These are phyloP conservation scores for Amniataba percoides DNA, from an alignment of 2,797 vertebrate species.

Conservation along the genomic window DNA sequence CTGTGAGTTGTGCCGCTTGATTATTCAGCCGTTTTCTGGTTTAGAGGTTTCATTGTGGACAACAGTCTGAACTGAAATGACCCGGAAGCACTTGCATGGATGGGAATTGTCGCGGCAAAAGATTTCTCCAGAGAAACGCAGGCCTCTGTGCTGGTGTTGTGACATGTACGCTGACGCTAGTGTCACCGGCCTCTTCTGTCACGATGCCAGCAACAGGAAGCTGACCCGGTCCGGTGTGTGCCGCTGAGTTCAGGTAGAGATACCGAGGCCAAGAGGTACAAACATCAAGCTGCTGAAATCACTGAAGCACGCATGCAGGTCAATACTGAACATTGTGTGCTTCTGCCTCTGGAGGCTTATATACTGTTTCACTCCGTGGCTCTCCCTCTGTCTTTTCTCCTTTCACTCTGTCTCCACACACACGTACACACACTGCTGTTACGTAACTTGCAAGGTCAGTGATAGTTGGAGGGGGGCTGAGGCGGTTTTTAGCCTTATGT, in stretches of 20 bases:
- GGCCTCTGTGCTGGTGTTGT: slow-evolving; percentile 21
- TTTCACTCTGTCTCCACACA: slow-evolving; percentile 14
- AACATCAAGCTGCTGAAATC: slow-evolving; percentile 59
- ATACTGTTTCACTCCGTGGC: slow-evolving; percentile 33
- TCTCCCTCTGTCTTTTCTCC: slow-evolving; percentile 14
- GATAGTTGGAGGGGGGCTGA: slow-evolving; percentile 52
- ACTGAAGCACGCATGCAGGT: slow-evolving; percentile 58
- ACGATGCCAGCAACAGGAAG: slow-evolving; percentile 46
- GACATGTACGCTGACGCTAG: neutral
- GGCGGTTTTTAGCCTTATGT: slow-evolving; percentile 53
- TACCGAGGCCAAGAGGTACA: slow-evolving; percentile 53
- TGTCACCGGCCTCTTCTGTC: slow-evolving; percentile 35
- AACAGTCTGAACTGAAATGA: too few relatives aligned
- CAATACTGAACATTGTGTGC: slow-evolving; percentile 71
- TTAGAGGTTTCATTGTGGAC: too few relatives aligned
- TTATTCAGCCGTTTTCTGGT: too few relatives aligned
- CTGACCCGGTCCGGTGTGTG: slow-evolving; percentile 32
- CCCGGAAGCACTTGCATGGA: too few relatives aligned
- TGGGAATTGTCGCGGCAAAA: too few relatives aligned
- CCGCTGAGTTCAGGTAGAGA: slow-evolving; percentile 51
- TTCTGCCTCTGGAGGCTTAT: slow-evolving; percentile 48
- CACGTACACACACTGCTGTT: slow-evolving; percentile 52
- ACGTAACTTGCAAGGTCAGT: slow-evolving; percentile 52
- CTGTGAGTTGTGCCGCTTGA: too few relatives aligned
- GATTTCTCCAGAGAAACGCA: too few relatives aligned